Conservation (phyloP, 2,797 vertebrate species). For the Pagetopsis macropterus region DNA sequence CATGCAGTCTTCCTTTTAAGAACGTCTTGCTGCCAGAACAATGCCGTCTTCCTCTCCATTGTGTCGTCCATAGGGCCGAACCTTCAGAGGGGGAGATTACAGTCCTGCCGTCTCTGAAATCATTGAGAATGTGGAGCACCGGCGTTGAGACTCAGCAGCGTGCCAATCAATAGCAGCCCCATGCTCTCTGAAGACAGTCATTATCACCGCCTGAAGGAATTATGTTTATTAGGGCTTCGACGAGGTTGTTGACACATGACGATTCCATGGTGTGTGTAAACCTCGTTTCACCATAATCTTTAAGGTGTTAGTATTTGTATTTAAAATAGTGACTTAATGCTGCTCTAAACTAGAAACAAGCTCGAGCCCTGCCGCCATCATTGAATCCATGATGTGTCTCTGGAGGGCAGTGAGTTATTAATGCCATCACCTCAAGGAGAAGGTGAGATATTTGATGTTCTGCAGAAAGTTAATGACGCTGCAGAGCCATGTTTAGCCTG, state of each 20-base stretch:
- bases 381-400: background rate
- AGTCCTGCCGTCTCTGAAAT: constrained; percentile 22
- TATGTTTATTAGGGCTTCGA: constrained; percentile 15
- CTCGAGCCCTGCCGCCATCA: background rate
- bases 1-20: constrained; percentile 22
- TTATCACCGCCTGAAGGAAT: constrained; percentile 43
- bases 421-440: background rate
- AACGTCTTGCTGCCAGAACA: constrained; percentile 18
- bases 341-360: background rate
- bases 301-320: too few species aligned
- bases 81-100: constrained; percentile 31
- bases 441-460: background rate
- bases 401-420: background rate
- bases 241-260: constrained; percentile 27
- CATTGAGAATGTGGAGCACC: constrained; percentile 40
- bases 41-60: background rate
- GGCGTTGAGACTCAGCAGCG: constrained; percentile 24
- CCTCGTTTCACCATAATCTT: background rate
- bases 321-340: too few species aligned
- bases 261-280: constrained; percentile 42
- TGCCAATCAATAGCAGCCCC: constrained; percentile 43
- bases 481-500: background rate
- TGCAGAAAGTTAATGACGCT: background rate
- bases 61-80: background rate
- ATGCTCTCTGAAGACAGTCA: constrained; percentile 34